Base-by-base conservation (phyloP, 1,140 invertebrate species). In the Drosophila persimilis region DNA sequence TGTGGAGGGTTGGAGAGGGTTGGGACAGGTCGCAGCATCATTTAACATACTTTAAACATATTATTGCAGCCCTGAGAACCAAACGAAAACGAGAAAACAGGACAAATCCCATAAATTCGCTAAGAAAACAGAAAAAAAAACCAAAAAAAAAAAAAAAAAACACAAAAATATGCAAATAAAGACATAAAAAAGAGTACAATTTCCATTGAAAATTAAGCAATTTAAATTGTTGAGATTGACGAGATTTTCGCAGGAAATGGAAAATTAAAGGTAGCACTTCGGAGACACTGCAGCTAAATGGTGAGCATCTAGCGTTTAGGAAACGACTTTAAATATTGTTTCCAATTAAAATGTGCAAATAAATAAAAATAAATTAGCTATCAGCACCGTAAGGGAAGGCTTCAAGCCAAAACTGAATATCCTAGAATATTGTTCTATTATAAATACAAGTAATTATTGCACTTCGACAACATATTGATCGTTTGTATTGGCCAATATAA, bases 1-100 rank as follows among this genome's bases (percentile, higher is more conserved):
- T 60, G 39, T 43, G 31, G 13, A 43, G 39, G 13, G 6, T 1
- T 6, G 17, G 13, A 44, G 48, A 72, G 57, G 57, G 17, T 45
- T 54, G 41, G 2, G 7, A 47, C 60, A 63, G 75, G 59, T 75
- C 57, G 73, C 60, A 54, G 70, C 75, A 52, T 35, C 81, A 63
- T 85, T 85, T 86, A 80, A 71, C 81, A 86, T 85, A 77, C 77
- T 81, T 85, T 81, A 80, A 85, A 81, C 77, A 81, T 85, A 81
- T 85, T 86, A 70, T 84, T 58, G 66, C 56, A 69, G 63, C 50
- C 51, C 54, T 35, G 45, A 48, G 60, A 65, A 63, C 67, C 62
- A 66, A 77, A 62, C 58, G 60, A 56, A 57, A 26, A 26, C 24
- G 24, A 26, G 5, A 26, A 58, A 61, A 46, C 22, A 24, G 41